phyloP scores from a whole-genome alignment of 2,797 vertebrate species.

The Platalea minor region DNA sequence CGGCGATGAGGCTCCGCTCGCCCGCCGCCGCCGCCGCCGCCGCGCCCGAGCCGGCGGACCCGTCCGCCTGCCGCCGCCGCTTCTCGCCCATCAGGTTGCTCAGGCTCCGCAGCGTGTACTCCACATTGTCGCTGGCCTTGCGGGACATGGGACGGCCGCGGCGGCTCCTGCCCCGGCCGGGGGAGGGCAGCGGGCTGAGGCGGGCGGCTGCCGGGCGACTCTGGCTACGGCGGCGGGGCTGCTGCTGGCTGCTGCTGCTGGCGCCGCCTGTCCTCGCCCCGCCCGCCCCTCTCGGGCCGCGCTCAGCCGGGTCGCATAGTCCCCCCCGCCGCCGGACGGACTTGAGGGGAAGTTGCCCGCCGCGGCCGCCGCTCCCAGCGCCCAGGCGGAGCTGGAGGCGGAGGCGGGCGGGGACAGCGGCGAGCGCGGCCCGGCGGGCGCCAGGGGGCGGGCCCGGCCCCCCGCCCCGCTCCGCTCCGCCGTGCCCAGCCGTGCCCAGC shows the following conservation, averaged over 20 bases:
- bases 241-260: neutral
- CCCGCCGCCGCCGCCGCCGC: constrained; percentile 71
- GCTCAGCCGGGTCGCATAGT: constrained; percentile 1
- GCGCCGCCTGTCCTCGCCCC: neutral
- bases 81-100: constrained; percentile 94
- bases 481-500: neutral
- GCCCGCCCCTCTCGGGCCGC: neutral
- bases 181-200: neutral
- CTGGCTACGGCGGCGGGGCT: neutral
- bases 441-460: neutral
- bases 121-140: constrained; percentile 89
- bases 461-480: neutral
- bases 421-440: neutral
- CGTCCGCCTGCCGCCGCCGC: constrained; percentile 82
- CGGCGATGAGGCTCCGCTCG: constrained; percentile 83
- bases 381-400: constrained; percentile 31
- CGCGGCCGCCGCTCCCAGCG: constrained; percentile 12
- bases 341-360: constrained; percentile 25
- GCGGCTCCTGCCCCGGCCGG: neutral
- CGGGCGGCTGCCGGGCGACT: neutral
- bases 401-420: neutral
- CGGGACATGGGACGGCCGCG: constrained; percentile 86
- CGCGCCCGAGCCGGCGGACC: constrained; percentile 80
- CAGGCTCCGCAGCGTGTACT: constrained; percentile 93
- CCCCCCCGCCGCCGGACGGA: neutral